Evolutionary conservation across 2,888 invertebrate species (phyloP).

Genomic region (Dysmachus trigonus): DNA sequence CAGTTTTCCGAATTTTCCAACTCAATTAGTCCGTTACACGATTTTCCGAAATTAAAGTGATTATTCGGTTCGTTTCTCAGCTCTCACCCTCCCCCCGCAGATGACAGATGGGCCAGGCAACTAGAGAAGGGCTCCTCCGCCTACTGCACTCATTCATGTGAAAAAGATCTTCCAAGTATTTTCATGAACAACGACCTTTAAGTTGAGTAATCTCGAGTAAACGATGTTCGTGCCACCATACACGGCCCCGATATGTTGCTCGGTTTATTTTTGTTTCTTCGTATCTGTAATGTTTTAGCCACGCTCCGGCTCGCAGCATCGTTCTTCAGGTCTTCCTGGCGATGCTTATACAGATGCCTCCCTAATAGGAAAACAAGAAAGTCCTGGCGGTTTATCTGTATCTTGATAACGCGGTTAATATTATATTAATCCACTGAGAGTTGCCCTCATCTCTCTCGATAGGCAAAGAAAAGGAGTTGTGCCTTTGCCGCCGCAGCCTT

Average conservation of each 20-base stretch:
- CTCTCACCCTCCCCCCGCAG: background rate
- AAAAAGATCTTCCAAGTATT: slow-evolving; percentile 31
- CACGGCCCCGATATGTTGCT: background rate
- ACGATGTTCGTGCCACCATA: background rate
- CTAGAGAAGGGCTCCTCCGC: background rate
- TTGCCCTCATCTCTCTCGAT: background rate
- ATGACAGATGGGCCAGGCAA: background rate
- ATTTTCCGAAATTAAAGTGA: background rate
- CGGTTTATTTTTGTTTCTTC: slow-evolving; percentile 7
- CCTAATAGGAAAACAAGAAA: slow-evolving; percentile 22
- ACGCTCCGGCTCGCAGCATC: background rate
- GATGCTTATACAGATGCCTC: slow-evolving; percentile 3
- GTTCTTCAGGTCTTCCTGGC: background rate
- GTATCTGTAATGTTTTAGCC: slow-evolving; percentile 15
- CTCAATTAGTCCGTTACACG: slow-evolving; percentile 38
- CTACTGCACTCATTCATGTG: slow-evolving; percentile 41
- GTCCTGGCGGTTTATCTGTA: slow-evolving; percentile 28
- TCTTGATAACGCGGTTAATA: slow-evolving; percentile 39
- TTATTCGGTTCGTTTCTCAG: slow-evolving; percentile 7
- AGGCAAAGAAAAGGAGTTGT: background rate
- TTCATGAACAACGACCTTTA: slow-evolving; percentile 33
- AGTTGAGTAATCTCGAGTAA: background rate
- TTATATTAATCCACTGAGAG: slow-evolving; percentile 36
- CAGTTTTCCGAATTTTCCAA: slow-evolving; percentile 39
- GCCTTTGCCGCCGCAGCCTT: background rate